A percentile compares a stretch with the other conserved stretches of the same genome.
These are phyloP conservation scores for Zaprionus lineosus DNA, from an alignment of 2,888 invertebrate genomes.

Conservation along the genomic window DNA sequence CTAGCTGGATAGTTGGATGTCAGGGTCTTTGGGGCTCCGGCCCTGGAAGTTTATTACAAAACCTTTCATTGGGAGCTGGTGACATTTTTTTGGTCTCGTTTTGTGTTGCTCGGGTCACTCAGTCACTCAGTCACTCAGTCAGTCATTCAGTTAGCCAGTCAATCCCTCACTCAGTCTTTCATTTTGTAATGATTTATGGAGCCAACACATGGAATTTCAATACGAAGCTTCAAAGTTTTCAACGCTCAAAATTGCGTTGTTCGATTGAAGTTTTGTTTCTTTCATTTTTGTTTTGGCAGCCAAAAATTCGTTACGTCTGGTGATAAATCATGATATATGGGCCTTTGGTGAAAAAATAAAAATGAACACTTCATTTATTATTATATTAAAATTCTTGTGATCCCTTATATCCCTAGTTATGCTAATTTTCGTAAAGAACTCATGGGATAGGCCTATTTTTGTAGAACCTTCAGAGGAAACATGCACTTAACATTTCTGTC, in stretches of 20 bases:
- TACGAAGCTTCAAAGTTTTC: conserved; percentile 6
- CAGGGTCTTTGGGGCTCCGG: conserved; percentile 5
- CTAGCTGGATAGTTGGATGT: neutral
- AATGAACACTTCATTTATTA: neutral
- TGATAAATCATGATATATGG: too few relatives aligned
- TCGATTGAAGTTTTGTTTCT: conserved; percentile 17
- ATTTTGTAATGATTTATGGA: conserved; percentile 61
- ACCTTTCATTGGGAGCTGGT: conserved; percentile 27
- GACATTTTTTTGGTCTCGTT: conserved; percentile 34
- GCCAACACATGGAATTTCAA: conserved; percentile 12
- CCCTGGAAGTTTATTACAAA: conserved; percentile 40
- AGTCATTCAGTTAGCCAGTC: conserved; percentile 9
- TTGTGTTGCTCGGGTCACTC: conserved; percentile 29
- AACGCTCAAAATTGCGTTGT: conserved; percentile 36
- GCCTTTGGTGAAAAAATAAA: neutral
- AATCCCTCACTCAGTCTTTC: conserved; percentile 27
- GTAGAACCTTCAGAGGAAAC: conserved; percentile 18
- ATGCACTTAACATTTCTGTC: conserved; percentile 13
- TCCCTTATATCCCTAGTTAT: conserved; percentile 2
- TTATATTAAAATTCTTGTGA: neutral
- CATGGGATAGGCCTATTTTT: conserved; percentile 13
- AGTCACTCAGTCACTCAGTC: conserved; percentile 19
- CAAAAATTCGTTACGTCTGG: conserved; percentile 10
- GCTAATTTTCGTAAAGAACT: conserved; percentile 1
- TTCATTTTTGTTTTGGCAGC: too few relatives aligned